A percentile compares a stretch with the other conserved stretches of the same genome.
phyloP scores from a whole-genome alignment of 2,797 vertebrate species.

The Uromys caudimaculatus region DNA sequence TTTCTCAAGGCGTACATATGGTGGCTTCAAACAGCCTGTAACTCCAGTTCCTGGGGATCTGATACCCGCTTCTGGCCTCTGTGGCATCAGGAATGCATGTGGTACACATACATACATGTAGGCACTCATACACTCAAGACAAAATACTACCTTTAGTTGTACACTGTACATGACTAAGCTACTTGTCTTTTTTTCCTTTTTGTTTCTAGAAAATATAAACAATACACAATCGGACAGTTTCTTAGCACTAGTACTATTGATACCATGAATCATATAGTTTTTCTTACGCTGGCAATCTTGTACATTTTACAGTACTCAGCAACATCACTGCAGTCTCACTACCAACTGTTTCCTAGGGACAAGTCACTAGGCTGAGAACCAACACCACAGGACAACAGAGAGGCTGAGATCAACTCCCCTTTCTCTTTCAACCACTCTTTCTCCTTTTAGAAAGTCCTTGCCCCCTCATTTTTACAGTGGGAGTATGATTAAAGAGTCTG shows the following conservation, averaged over 20 bases:
- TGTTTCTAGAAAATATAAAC: not conserved
- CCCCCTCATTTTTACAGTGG: not conserved
- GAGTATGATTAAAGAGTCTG: conserved; percentile 1
- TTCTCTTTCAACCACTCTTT: not conserved
- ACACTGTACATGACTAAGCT: not conserved
- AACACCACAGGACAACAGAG: not conserved
- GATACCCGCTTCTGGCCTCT: not conserved
- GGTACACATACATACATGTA: not conserved
- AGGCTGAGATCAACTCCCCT: not conserved
- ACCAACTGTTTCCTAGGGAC: not conserved
- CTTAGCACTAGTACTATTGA: not conserved
- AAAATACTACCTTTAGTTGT: not conserved
- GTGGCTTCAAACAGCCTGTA: not conserved
- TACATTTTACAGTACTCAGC: not conserved
- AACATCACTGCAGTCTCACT: not conserved
- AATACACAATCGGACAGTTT: not conserved
- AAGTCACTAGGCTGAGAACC: not conserved
- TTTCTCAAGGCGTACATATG: not conserved
- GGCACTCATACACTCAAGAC: not conserved
- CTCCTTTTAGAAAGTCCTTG: not conserved
- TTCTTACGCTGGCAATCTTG: not conserved
- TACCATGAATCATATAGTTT: not conserved
- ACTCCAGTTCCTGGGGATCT: not conserved
- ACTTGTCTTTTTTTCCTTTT: not conserved
- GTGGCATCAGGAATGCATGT: not conserved